Percentiles rank a stretch among this genome's conserved stretches.
Evolutionary conservation across 2,113 vertebrate species (phyloP).

Genomic region (Jacana jacana): DNA sequence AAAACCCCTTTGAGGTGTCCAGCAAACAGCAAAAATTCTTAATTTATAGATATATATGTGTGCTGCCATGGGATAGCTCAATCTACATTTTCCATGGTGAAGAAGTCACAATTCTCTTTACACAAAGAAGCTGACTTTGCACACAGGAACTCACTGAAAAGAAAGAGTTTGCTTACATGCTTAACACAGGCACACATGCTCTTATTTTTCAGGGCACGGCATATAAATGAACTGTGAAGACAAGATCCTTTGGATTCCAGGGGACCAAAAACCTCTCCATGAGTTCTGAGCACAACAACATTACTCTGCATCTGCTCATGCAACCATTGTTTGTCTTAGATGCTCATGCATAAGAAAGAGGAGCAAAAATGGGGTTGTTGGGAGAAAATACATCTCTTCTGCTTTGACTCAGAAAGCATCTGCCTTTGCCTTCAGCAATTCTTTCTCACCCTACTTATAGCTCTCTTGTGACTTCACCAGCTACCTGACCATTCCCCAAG

Average conservation of each 20-base stretch:
- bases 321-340: neutral
- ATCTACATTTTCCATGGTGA: neutral
- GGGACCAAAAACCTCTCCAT: neutral
- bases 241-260: neutral
- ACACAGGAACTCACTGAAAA: neutral
- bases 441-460: neutral
- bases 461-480: neutral
- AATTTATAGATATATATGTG: no score
- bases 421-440: neutral
- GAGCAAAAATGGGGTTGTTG: neutral
- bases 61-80: neutral
- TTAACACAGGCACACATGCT: neutral
- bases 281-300: neutral
- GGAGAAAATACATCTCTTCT: neutral
- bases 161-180: neutral
- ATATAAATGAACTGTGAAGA: neutral
- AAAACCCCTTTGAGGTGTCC: neutral
- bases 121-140: neutral
- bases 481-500: neutral
- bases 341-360: neutral
- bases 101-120: neutral
- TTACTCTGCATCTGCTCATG: neutral
- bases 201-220: neutral
- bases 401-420: neutral
- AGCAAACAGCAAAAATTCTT: no score